Conservation (phyloP, 1,140 invertebrate genomes). For the Lineus longissimus region DNA sequence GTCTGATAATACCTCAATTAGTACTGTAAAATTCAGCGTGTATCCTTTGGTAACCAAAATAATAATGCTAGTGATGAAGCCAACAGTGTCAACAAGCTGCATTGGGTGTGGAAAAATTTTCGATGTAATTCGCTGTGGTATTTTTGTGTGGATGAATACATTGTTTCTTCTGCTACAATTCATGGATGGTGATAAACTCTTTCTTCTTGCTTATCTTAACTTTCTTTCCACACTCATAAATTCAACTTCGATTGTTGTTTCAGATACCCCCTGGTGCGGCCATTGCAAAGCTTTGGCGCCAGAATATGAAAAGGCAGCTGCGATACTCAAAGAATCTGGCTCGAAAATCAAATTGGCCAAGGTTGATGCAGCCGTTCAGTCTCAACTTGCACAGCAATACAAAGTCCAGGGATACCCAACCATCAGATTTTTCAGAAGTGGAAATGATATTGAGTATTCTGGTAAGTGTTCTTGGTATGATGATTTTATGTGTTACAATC, state of each 20-base stretch:
- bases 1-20: too few relatives aligned
- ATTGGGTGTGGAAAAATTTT: neutral
- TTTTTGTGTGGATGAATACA: neutral
- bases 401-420: conserved; percentile 93
- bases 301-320: conserved; percentile 93
- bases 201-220: neutral
- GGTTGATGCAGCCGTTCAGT: conserved; percentile 93
- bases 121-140: neutral
- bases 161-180: neutral
- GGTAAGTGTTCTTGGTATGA: too few relatives aligned
- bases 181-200: neutral
- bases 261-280: conserved; percentile 99
- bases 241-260: conserved; percentile 22
- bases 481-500: too few relatives aligned
- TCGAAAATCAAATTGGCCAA: conserved; percentile 88
- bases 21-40: too few relatives aligned
- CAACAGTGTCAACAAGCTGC: neutral
- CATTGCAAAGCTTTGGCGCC: conserved; percentile 97
- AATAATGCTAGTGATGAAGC: neutral
- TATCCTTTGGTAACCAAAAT: too few relatives aligned
- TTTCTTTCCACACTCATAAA: neutral
- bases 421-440: conserved; percentile 93
- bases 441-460: conserved; percentile 52
- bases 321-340: conserved; percentile 65
- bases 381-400: conserved; percentile 80